Evolutionary conservation across 2,797 vertebrate species (phyloP).

Genomic region (Sebastolobus altivelis): DNA sequence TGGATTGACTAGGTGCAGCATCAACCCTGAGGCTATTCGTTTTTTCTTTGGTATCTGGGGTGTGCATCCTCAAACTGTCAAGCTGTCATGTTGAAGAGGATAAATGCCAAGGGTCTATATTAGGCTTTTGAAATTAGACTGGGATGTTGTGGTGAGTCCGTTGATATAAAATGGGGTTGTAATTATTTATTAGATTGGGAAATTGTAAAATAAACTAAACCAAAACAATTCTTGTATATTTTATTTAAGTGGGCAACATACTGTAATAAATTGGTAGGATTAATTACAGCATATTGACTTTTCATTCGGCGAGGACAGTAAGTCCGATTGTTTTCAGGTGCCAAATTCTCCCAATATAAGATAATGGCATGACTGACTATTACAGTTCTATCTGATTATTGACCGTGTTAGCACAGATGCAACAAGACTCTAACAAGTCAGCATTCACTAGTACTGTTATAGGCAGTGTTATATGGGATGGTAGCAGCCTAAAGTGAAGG

Average conservation of each 20-base stretch:
- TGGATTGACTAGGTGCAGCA: slow-evolving; percentile 56
- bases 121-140: slow-evolving; percentile 38
- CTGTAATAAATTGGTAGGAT: background rate
- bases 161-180: background rate
- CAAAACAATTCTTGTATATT: background rate
- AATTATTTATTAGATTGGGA: background rate
- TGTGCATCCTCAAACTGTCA: slow-evolving; percentile 73
- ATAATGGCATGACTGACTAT: background rate
- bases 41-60: slow-evolving; percentile 27
- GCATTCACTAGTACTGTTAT: background rate
- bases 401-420: slow-evolving; percentile 10
- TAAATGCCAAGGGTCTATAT: slow-evolving; percentile 44
- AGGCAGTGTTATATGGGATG: background rate
- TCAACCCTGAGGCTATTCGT: slow-evolving; percentile 31
- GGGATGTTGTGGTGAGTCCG: background rate
- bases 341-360: background rate
- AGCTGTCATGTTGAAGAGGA: slow-evolving; percentile 58
- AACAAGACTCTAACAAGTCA: slow-evolving; percentile 5
- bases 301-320: background rate
- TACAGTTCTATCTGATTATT: slow-evolving; percentile 18
- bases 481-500: slow-evolving; percentile 5
- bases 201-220: background rate
- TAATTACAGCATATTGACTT: background rate
- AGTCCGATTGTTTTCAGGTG: background rate
- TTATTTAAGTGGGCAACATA: background rate